Conservation (phyloP, 2,888 invertebrate species). For the Coleophora flavipennella region DNA sequence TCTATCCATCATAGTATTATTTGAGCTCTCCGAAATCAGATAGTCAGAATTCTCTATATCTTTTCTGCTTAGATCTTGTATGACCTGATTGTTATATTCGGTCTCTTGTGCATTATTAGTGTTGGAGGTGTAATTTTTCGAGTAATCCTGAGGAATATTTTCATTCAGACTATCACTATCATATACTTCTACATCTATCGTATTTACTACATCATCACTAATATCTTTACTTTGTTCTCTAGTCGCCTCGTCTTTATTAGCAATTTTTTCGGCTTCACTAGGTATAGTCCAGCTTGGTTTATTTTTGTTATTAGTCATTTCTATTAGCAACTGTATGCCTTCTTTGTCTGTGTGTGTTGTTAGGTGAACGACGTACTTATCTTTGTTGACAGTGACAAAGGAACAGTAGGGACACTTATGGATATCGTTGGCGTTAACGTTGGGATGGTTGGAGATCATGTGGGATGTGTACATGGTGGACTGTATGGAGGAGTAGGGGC, state of each 20-base stretch:
- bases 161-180: constrained; percentile 60
- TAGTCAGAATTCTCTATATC: constrained; percentile 57
- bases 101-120: constrained; percentile 30
- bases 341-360: constrained; percentile 65
- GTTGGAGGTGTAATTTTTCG: constrained; percentile 41
- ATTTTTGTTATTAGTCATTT: constrained; percentile 46
- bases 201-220: constrained; percentile 35
- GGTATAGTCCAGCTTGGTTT: constrained; percentile 63
- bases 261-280: constrained; percentile 34
- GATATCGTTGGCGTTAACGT: constrained; percentile 73
- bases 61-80: constrained; percentile 47
- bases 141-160: constrained; percentile 42
- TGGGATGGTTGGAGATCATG: constrained; percentile 84
- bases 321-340: constrained; percentile 44
- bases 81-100: constrained; percentile 33
- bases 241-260: constrained; percentile 21
- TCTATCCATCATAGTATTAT: constrained; percentile 43
- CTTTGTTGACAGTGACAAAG: constrained; percentile 77
- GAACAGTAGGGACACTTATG: constrained; percentile 75
- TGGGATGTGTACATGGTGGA: constrained; percentile 85
- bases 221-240: constrained; percentile 32
- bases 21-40: constrained; percentile 50
- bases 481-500: constrained; percentile 86
- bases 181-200: constrained; percentile 56
- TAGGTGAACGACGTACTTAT: constrained; percentile 72